Base-by-base conservation (phyloP, 2,797 vertebrate genomes). In the Staurois parvus region DNA sequence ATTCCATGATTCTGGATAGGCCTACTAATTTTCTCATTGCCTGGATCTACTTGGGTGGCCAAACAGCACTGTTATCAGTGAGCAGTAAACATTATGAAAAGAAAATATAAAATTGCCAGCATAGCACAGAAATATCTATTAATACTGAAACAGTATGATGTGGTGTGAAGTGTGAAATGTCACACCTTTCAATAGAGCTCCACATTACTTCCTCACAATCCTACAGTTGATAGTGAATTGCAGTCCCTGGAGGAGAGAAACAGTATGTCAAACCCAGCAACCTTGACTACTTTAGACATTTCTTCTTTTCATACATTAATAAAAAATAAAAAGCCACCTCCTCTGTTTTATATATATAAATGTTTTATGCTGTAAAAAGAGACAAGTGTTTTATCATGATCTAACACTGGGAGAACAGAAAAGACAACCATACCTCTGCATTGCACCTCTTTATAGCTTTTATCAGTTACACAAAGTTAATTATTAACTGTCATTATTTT, bases 131-230 rank as follows among this genome's bases (percentile, higher is more conserved):
- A 24, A 64, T 24, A 8, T 7, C 59, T 64, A 64, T 26, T 64
- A 64, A 59, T 26, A 64, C 59, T 64, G 59, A 26, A 64, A 64
- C 59, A 64, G 59, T 26, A 64, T 24, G 59, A 64, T 64, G 59
- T 64, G n/a, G n/a, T 64, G 59, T 64, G 59, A 64, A 64, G 59
- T 64, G 59, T 64, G 59, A 64, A 64, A 64, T 64, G 59, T 64
- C 59, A 24, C 59, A 64, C 59, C 59, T 64, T 64, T 26, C 59
- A 64, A 10, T 24, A 64, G 59, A 64, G 21, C n/a, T 64, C 59
- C 59, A 64, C n/a, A 12, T 64, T 64, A 64, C 21, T 26, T 64
- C 59, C 21, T 26, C 59, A 64, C 59, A 64, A 64, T 64, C n/a
- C n/a, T n/a, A 64, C n/a, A 64, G n/a, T 9, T 64, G 59, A 64